Percentiles rank a stretch among this genome's conserved stretches.
These are phyloP conservation scores for Dolomedes plantarius DNA, from an alignment of 2,888 invertebrate species.

Conservation along the genomic window DNA sequence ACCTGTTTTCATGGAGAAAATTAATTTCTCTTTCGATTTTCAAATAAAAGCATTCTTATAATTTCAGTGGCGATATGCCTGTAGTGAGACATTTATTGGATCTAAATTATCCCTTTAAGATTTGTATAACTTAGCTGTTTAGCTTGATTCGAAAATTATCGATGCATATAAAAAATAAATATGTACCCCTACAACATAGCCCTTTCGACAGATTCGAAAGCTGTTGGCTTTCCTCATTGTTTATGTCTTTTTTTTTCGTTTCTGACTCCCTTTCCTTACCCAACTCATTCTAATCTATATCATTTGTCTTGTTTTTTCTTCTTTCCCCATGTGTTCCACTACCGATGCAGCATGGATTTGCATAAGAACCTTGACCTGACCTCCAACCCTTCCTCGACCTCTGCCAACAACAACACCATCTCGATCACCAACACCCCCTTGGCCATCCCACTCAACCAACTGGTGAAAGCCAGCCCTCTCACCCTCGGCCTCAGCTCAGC, in stretches of 20 bases:
- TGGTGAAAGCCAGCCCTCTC: constrained; percentile 70
- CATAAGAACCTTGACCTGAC: constrained; percentile 82
- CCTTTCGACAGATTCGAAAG: constrained; percentile 32
- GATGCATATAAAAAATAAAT: too few species aligned
- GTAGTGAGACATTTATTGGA: too few species aligned
- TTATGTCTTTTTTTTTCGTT: constrained; percentile 45
- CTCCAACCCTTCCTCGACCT: constrained; percentile 72
- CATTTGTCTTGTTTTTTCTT: constrained; percentile 71
- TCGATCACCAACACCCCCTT: constrained; percentile 71
- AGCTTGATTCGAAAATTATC: too few species aligned
- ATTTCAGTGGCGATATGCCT: too few species aligned
- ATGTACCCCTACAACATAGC: too few species aligned
- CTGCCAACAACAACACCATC: constrained; percentile 70
- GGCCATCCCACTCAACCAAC: constrained; percentile 71
- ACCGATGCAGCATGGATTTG: constrained; percentile 90
- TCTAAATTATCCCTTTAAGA: too few species aligned
- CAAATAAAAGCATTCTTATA: too few species aligned
- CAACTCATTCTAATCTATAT: constrained; percentile 71
- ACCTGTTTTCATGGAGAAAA: too few species aligned
- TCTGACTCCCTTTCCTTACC: constrained; percentile 68
- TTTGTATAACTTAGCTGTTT: too few species aligned
- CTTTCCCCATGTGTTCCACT: constrained; percentile 63
- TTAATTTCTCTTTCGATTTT: too few species aligned
- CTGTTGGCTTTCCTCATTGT: constrained; percentile 54
- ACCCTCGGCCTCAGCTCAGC: constrained; percentile 68